Evolutionary conservation across 2,113 vertebrate species (phyloP).

Genomic region (Pelusios castaneus): DNA sequence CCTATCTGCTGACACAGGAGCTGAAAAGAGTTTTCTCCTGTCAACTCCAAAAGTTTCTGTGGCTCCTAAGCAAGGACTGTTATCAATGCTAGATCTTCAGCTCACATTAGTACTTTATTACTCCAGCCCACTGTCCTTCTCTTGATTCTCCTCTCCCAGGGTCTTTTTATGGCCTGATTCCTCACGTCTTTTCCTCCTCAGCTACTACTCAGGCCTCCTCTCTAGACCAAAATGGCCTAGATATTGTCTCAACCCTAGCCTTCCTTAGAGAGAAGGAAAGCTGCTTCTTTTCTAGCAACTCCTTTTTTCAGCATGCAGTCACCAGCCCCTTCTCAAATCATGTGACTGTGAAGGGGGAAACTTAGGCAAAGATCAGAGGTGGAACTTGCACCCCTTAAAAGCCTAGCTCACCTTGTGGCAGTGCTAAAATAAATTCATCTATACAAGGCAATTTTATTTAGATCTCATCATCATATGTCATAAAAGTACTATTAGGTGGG

Average conservation of each 20-base stretch:
- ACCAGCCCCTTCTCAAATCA: background rate
- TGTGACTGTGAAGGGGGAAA: background rate
- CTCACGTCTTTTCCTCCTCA: background rate
- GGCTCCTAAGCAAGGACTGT: background rate
- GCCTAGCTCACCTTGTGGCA: background rate
- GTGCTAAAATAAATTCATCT: background rate
- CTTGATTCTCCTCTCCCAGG: background rate
- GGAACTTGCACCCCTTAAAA: background rate
- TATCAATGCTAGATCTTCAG: background rate
- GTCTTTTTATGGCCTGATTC: background rate
- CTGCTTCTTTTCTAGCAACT: background rate
- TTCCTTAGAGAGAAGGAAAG: background rate
- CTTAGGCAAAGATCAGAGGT: fast-evolving
- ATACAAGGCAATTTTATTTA: background rate
- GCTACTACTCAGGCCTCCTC: background rate
- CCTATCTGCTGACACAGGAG: background rate
- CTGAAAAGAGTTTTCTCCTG: background rate
- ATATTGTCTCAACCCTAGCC: background rate
- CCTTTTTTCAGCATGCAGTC: background rate
- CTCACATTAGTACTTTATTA: background rate
- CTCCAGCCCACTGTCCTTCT: too few species aligned
- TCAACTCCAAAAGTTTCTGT: background rate
- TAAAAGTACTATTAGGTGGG: background rate
- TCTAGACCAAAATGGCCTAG: background rate
- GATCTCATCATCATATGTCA: background rate